Evolutionary conservation across 2,888 invertebrate species (phyloP).

Genomic region (Thera obeliscata): DNA sequence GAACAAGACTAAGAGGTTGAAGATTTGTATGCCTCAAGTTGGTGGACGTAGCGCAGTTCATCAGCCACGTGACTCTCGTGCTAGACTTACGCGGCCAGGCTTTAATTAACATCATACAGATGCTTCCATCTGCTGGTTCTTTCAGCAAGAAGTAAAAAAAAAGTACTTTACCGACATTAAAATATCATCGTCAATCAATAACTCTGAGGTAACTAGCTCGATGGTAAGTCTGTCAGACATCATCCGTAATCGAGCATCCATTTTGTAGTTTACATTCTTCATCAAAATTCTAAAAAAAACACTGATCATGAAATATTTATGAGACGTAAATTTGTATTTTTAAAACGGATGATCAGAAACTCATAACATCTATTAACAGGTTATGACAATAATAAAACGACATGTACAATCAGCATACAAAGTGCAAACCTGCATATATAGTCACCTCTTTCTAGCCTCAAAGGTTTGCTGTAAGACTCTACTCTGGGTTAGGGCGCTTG

Average conservation of each 20-base stretch:
- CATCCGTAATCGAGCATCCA: conserved; percentile 66
- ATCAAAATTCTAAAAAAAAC: conserved; percentile 59
- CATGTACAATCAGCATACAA: background rate
- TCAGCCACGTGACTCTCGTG: too few relatives aligned
- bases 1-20: too few relatives aligned
- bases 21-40: too few relatives aligned
- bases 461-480: too few relatives aligned
- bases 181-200: conserved; percentile 48
- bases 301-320: conserved; percentile 13
- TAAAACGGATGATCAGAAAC: background rate
- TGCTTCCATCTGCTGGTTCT: too few relatives aligned
- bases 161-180: conserved; percentile 57
- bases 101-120: too few relatives aligned
- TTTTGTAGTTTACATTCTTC: conserved; percentile 58
- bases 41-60: too few relatives aligned
- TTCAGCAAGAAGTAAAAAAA: background rate
- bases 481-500: too few relatives aligned
- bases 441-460: too few relatives aligned
- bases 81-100: too few relatives aligned
- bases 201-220: conserved; percentile 58
- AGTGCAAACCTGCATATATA: too few relatives aligned
- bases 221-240: conserved; percentile 57
- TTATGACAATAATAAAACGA: background rate
- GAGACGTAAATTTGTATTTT: background rate
- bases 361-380: background rate